Conservation (phyloP, 1,140 invertebrate genomes). For the Scaptomyza montana region DNA sequence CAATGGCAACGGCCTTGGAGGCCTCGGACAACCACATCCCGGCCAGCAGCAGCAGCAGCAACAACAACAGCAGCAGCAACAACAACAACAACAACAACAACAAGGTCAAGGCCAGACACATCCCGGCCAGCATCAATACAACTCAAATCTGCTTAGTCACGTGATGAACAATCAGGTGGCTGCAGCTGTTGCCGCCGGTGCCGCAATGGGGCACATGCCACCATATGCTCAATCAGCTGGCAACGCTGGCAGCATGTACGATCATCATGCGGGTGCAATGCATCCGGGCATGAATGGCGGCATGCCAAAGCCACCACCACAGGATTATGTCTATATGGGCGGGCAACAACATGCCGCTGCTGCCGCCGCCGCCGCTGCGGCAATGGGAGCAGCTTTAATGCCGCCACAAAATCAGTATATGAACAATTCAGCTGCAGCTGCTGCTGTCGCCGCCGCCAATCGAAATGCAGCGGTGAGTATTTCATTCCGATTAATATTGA, state of each 20-base stretch:
- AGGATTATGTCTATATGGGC: constrained; percentile 78
- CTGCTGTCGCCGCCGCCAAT: constrained; percentile 67
- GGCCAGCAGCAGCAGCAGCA: constrained; percentile 57
- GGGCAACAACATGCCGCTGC: constrained; percentile 67
- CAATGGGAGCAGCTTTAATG: constrained; percentile 73
- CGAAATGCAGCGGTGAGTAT: constrained; percentile 82
- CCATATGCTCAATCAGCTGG: constrained; percentile 61
- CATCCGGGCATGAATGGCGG: constrained; percentile 81
- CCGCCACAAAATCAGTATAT: constrained; percentile 81
- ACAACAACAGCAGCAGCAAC: constrained; percentile 72
- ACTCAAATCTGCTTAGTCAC: constrained; percentile 78
- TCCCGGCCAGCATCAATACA: constrained; percentile 70
- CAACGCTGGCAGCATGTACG: constrained; percentile 62
- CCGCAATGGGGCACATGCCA: constrained; percentile 74
- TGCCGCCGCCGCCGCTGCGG: constrained; percentile 59
- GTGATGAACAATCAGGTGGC: constrained; percentile 70
- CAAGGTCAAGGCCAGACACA: constrained; percentile 58
- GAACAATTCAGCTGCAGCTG: constrained; percentile 73
- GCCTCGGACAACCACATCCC: constrained; percentile 52
- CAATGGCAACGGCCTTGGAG: constrained; percentile 64
- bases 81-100: constrained; percentile 53
- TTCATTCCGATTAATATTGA: too few species aligned
- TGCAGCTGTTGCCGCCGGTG: constrained; percentile 64
- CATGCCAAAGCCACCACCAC: constrained; percentile 74
- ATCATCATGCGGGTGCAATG: constrained; percentile 74